phyloP scores from a whole-genome alignment of 2,888 invertebrate genomes.

The Chydorus sphaericus region DNA sequence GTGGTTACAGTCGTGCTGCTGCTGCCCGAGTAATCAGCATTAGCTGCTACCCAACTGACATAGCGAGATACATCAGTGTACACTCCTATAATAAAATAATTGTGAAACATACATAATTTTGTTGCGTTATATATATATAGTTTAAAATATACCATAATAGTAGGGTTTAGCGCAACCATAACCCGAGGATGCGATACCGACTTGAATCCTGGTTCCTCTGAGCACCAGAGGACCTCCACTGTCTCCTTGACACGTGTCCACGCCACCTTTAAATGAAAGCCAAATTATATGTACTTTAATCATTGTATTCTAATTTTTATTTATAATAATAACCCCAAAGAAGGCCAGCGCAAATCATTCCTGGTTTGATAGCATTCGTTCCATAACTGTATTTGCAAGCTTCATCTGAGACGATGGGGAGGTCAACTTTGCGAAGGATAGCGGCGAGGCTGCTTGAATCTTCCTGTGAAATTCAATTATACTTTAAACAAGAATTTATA shows the following conservation, averaged over 20 bases:
- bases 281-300: background rate
- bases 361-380: conserved; percentile 31
- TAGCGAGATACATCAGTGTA: too few species aligned
- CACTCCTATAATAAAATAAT: too few species aligned
- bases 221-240: conserved; percentile 69
- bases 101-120: too few species aligned
- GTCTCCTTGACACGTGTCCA: conserved; percentile 69
- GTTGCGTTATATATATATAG: too few species aligned
- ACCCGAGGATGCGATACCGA: background rate
- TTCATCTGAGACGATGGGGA: conserved; percentile 31
- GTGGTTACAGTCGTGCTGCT: too few species aligned
- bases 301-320: background rate
- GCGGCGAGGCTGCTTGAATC: too few species aligned
- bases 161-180: background rate
- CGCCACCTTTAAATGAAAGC: conserved; percentile 36
- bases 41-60: too few species aligned
- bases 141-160: background rate
- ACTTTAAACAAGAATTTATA: too few species aligned
- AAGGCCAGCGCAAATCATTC: conserved; percentile 21
- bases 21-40: too few species aligned
- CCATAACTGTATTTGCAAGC: conserved; percentile 30
- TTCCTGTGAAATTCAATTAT: too few species aligned
- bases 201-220: conserved; percentile 24
- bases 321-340: background rate
- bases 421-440: too few species aligned